These are phyloP conservation scores for Desoria tigrina DNA, from an alignment of 2,888 invertebrate species.

Conservation along the genomic window DNA sequence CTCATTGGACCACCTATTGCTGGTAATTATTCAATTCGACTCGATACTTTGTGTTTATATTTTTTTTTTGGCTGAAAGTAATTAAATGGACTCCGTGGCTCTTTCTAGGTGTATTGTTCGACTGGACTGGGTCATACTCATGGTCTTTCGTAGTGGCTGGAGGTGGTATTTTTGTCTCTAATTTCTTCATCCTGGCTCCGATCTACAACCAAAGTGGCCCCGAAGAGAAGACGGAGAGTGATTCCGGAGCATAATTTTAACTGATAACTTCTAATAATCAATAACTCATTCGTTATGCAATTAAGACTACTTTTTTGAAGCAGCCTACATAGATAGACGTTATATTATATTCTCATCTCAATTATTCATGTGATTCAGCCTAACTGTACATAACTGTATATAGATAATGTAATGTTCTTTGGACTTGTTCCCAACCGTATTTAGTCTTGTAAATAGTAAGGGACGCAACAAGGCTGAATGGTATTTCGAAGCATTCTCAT, in stretches of 20 bases:
- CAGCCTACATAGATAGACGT: no score
- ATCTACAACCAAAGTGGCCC: conserved; percentile 19
- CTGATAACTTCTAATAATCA: not conserved
- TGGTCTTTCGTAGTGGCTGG: conserved; percentile 52
- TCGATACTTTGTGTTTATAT: conserved; percentile 33
- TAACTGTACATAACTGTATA: not conserved
- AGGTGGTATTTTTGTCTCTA: conserved; percentile 50
- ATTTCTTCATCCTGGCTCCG: conserved; percentile 51
- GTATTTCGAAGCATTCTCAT: no score
- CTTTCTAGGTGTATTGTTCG: conserved; percentile 80
- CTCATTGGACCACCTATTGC: conserved; percentile 86
- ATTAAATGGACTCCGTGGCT: no score
- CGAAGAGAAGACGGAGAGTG: not conserved
- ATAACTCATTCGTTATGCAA: not conserved
- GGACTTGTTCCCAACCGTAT: no score
- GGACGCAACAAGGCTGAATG: no score
- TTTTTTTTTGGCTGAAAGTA: no score
- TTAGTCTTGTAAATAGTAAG: no score
- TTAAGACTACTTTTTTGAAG: no score
- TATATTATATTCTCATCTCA: not conserved
- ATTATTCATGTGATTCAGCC: conserved; percentile 5
- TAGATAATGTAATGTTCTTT: no score
- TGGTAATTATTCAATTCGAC: conserved; percentile 68
- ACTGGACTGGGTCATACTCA: conserved; percentile 66
- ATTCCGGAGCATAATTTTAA: not conserved